Conservation (phyloP, 2,797 vertebrate genomes). For the Calcarius lapponicus region DNA sequence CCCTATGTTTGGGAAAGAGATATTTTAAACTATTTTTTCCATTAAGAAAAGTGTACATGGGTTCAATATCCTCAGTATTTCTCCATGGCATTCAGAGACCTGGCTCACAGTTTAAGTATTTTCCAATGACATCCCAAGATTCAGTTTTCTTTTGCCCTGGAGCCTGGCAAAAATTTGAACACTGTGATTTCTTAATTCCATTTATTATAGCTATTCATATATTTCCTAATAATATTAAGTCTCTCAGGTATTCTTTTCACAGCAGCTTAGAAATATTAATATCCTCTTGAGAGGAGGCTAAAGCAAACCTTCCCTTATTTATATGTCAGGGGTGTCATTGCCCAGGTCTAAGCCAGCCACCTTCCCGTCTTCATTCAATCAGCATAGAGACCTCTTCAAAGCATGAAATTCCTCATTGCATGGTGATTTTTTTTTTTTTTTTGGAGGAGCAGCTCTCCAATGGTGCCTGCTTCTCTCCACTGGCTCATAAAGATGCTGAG, state of each 20-base stretch:
- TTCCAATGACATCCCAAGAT: neutral
- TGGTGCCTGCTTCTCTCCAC: neutral
- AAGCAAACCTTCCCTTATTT: neutral
- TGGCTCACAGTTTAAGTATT: neutral
- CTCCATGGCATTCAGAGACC: neutral
- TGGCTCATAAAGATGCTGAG: neutral
- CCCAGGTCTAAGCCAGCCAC: neutral
- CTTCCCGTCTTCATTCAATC: neutral
- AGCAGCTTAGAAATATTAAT: slow-evolving; percentile 7
- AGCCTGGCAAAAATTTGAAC: neutral
- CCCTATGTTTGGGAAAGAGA: neutral
- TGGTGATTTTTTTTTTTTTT: neutral
- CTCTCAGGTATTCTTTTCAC: neutral
- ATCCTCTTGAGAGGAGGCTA: neutral
- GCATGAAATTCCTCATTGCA: neutral
- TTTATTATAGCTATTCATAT: neutral
- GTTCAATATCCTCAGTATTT: neutral
- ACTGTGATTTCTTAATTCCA: neutral
- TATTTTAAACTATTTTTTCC: neutral
- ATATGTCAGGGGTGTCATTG: neutral
- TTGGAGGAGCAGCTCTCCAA: neutral
- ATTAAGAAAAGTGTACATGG: neutral
- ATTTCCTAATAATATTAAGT: neutral
- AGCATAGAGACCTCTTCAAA: neutral
- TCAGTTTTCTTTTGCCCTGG: neutral